Evolutionary conservation across 2,888 invertebrate genomes (phyloP).

Genomic region (Chrysolina oricalcia): DNA sequence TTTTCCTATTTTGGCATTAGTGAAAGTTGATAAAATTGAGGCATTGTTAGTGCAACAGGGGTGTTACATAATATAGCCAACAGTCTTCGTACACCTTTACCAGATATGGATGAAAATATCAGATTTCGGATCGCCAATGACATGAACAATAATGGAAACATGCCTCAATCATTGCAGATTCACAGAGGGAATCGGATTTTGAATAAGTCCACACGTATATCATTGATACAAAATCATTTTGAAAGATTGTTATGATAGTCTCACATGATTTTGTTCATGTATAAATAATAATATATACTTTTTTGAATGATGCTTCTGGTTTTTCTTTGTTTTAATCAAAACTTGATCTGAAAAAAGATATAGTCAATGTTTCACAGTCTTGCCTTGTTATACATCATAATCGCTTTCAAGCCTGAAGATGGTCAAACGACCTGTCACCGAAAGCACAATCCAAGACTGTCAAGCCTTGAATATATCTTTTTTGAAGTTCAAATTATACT

Average conservation of each 20-base stretch:
- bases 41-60: not conserved
- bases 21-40: not conserved
- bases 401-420: no score
- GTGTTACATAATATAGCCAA: slow-evolving; percentile 24
- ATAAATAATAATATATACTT: not conserved
- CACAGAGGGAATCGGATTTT: not conserved
- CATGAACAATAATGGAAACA: not conserved
- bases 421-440: no score
- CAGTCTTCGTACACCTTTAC: slow-evolving; percentile 13
- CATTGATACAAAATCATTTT: not conserved
- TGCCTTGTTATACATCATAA: not conserved
- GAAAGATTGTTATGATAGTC: not conserved
- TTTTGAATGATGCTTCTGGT: not conserved
- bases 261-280: not conserved
- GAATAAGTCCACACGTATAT: not conserved
- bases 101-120: no score
- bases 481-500: not conserved
- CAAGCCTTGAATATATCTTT: not conserved
- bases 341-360: not conserved
- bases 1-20: slow-evolving; percentile 14
- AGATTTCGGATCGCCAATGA: no score
- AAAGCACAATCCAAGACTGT: not conserved
- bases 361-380: not conserved
- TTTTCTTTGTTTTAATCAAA: not conserved
- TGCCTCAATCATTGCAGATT: not conserved